A percentile compares a stretch with the other conserved stretches of the same genome.
Conservation (phyloP, 2,888 invertebrate genomes). For the Gonocerus acuteangulatus region DNA sequence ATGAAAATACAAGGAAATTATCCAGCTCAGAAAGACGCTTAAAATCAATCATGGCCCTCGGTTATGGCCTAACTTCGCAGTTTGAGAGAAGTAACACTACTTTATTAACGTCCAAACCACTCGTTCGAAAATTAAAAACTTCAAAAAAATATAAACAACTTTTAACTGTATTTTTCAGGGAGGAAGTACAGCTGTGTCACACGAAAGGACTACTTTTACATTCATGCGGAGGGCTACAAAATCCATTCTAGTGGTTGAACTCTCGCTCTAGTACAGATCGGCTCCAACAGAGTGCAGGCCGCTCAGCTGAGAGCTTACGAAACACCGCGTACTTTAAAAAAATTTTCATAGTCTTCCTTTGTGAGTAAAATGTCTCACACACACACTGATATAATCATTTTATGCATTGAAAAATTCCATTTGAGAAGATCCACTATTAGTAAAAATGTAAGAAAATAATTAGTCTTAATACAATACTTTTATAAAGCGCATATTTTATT, state of each 20-base stretch:
- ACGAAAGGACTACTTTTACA: constrained; percentile 14
- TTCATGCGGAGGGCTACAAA: constrained; percentile 13
- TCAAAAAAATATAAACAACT: too few species aligned
- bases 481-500: too few species aligned
- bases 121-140: too few species aligned
- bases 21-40: constrained; percentile 43
- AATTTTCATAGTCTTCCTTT: too few species aligned
- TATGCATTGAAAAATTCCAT: too few species aligned
- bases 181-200: constrained; percentile 12
- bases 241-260: constrained; percentile 21
- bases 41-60: constrained; percentile 47
- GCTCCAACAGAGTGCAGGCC: constrained; percentile 1
- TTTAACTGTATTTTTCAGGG: background rate
- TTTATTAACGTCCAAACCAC: too few species aligned
- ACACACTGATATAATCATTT: too few species aligned
- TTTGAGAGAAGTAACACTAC: background rate
- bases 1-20: constrained; percentile 26
- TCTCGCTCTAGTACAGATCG: constrained; percentile 2
- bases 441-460: too few species aligned
- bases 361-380: too few species aligned
- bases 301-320: background rate
- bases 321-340: too few species aligned
- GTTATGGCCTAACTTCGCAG: constrained; percentile 17
- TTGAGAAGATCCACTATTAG: too few species aligned
- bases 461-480: too few species aligned